These are phyloP conservation scores for Dicentrarchus labrax DNA, from an alignment of 2,113 vertebrate species.

Conservation along the genomic window DNA sequence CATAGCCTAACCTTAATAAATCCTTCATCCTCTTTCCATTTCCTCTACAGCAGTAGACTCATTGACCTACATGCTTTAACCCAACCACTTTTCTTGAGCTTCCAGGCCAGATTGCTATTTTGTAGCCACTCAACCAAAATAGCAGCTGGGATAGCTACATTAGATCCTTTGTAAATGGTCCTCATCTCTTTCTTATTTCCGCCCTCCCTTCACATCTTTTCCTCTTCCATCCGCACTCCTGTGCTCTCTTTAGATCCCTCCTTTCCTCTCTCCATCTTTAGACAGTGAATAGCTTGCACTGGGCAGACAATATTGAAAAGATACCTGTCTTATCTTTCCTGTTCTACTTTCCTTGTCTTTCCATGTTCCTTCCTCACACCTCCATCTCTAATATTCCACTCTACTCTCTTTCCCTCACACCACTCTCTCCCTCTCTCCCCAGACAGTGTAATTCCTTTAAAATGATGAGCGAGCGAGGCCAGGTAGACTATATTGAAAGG, in stretches of 20 bases:
- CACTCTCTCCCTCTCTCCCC: constrained; percentile 14
- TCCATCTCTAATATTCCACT: constrained; percentile 52
- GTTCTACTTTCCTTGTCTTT: constrained; percentile 30
- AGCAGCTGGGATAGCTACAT: not conserved
- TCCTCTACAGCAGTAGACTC: not conserved
- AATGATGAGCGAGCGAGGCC: constrained; percentile 72
- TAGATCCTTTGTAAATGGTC: constrained; percentile 36
- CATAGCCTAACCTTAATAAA: constrained; percentile 1
- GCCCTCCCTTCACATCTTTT: not conserved
- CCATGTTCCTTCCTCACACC: constrained; percentile 39
- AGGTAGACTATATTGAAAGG: constrained; percentile 77
- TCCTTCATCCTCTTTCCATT: not conserved
- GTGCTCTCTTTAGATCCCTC: constrained; percentile 29
- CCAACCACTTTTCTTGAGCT: constrained; percentile 12
- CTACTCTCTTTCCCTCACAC: constrained; percentile 24
- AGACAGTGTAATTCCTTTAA: constrained; percentile 76
- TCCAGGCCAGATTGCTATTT: constrained; percentile 6
- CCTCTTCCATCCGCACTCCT: not conserved
- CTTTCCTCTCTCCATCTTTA: not conserved
- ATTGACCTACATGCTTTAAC: constrained; percentile 15
- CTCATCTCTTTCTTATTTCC: constrained; percentile 13
- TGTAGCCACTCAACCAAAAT: constrained; percentile 24
- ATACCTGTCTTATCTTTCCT: constrained; percentile 52
- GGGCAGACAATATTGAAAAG: constrained; percentile 54
- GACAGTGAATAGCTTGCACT: constrained; percentile 40